Evolutionary conservation across 2,797 vertebrate species (phyloP), one percentile per base, ranked within the genome.

Genomic region (Tolypeutes matacus): DNA sequence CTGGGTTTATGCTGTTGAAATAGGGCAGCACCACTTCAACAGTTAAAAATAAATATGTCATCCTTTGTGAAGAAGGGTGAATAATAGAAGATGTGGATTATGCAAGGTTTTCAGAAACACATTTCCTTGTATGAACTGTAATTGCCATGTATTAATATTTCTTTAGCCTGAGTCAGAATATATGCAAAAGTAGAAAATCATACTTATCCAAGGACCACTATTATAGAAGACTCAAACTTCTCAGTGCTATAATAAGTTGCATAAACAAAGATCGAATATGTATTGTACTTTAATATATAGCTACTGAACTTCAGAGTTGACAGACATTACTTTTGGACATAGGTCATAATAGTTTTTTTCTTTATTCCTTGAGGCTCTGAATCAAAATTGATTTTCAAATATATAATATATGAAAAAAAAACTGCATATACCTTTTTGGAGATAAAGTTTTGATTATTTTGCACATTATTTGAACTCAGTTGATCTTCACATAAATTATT

Each of bases 151-250:
- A 49, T 65, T 77, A 91, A 39, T 97, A 93, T 80, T 97, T 95
- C 73, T 91, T 39, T 27, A 72, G 51, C 18, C 27, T 84, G 89
- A 96, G 64, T 95, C 36, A 95, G 72, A 70, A 96, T 51, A 46
- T 92, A 77, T 31, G 84, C 80, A 97, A 97, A 76, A 93, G 84
- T 78, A 81, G 89, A 84, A 92, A 97, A 92, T 23, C 7, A 75
- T 0, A 0, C 73, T 81, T 82, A n/a, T 56, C n/a, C 85, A 73
- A 93, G 53, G 76, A 92, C 86, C 92, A 90, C 67, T 85, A 42
- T 17, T 95, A 0, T 0, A 67, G 73, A 96, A 90, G 39, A 20
- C 0, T 89, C 46, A 93, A 49, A 95, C 75, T 91, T 85, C 34
- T 96, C 96, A 94, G 97, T 84, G 90, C 62, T 70, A 75, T 96